Percentiles rank a stretch among this genome's conserved stretches.
phyloP scores from a whole-genome alignment of 1,140 invertebrate species.

The Bombus difficillimus region DNA sequence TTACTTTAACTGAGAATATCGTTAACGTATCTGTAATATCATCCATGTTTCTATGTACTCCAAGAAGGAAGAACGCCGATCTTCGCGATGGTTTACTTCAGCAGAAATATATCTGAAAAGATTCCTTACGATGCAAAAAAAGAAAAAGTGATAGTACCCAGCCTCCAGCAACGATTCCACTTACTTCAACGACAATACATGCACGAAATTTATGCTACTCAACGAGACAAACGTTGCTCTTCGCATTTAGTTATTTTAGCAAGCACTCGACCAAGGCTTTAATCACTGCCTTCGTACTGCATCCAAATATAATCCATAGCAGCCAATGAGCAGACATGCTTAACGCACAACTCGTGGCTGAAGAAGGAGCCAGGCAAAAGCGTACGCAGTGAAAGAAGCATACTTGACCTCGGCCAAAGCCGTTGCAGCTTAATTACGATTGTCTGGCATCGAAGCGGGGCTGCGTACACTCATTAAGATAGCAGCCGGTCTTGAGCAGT shows the following conservation, averaged over 20 bases:
- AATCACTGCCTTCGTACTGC: neutral
- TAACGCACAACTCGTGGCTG: neutral
- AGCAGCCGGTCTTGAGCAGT: conserved; percentile 60
- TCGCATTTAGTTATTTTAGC: neutral
- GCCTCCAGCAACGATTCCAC: no score
- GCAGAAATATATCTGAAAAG: no score
- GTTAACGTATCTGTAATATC: no score
- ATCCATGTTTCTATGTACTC: no score
- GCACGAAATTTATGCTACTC: no score
- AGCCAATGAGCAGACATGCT: neutral
- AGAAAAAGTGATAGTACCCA: no score
- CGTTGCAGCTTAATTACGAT: conserved; percentile 48
- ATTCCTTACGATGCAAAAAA: no score
- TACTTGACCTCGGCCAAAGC: conserved; percentile 39
- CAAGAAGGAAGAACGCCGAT: no score
- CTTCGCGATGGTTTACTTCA: no score
- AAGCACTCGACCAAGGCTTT: neutral
- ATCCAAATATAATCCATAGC: neutral
- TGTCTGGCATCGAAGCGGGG: conserved; percentile 36
- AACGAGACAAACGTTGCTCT: neutral
- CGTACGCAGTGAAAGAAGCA: neutral
- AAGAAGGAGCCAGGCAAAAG: neutral
- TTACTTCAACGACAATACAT: no score
- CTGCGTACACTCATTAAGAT: conserved; percentile 70
- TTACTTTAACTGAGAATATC: no score